These are phyloP conservation scores for Coenobita brevimanus DNA, from an alignment of 1,140 invertebrate species.

Conservation along the genomic window DNA sequence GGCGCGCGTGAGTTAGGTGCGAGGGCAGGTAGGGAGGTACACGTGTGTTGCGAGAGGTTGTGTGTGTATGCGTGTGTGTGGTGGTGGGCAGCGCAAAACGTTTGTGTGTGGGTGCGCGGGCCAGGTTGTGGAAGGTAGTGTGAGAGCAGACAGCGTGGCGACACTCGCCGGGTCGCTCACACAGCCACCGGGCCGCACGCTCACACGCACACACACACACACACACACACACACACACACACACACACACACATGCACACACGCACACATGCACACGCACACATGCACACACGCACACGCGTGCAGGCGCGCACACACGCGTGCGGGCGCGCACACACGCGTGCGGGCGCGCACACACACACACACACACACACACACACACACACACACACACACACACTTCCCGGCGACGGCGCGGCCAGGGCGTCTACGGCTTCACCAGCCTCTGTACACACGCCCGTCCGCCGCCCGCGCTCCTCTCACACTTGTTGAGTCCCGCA, in stretches of 20 bases:
- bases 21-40: not conserved
- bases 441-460: slow-evolving; percentile 2
- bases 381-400: slow-evolving; percentile 29
- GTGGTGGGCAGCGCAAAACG: slow-evolving; percentile 40
- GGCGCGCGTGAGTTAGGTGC: not conserved
- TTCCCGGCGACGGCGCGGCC: slow-evolving; percentile 19
- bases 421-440: slow-evolving; percentile 8
- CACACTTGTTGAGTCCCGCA: slow-evolving; percentile 53
- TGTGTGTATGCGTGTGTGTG: too few relatives aligned
- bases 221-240: slow-evolving; percentile 18
- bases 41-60: not conserved
- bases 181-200: not conserved
- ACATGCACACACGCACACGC: slow-evolving; percentile 1
- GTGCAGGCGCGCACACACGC: slow-evolving; percentile 5
- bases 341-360: slow-evolving; percentile 9
- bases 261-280: too few relatives aligned
- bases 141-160: slow-evolving; percentile 57
- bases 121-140: slow-evolving; percentile 27
- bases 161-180: slow-evolving; percentile 30
- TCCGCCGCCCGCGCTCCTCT: slow-evolving; percentile 23
- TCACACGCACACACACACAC: not conserved
- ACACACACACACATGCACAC: slow-evolving; percentile 39
- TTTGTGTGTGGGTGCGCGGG: slow-evolving; percentile 36
- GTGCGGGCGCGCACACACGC: slow-evolving; percentile 12
- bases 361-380: not conserved